Base-by-base conservation (phyloP, 2,888 invertebrate genomes). In the Congeria kusceri region DNA sequence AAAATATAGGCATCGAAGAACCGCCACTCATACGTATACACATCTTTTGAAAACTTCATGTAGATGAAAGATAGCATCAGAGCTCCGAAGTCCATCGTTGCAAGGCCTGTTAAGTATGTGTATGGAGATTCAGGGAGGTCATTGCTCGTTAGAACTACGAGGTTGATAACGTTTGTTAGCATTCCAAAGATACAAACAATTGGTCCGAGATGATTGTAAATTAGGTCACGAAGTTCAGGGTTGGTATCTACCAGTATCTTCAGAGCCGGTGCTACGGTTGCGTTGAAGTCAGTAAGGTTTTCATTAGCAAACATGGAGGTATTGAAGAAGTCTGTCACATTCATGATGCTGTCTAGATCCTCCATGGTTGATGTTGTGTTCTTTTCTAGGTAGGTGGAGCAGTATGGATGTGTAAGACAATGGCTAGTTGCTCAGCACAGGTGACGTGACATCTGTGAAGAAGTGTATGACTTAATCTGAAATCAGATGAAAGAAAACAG, bases 81-180 rank as follows among this genome's bases (percentile, higher is more conserved):
- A n/a, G 90, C 90, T 11, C 83, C 53, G 28, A 92, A 82, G 71
- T 92, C 92, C 0, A 90, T 86, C 13, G 88, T 80, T 0, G 92
- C 91, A 58, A 92, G 86, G n/a, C 89, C 91, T 3, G 89, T 89
- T 13, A 92, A 87, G 77, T 92, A 91, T 15, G 91, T 90, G 84
- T 92, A 92, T 0, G 92, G 92, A 3, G 92, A 92, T 71, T 91
- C 89, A 27, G 90, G 91, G 68, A 92, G 85, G 67, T 89, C 85
- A 25, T 86, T 86, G 53, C 90, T 88, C 20, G 90, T 88, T 18
- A 92, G 85, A 20, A 92, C 90, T 29, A 90, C 73, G 58, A 92
- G 79, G 78, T 92, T 92, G 3, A 92, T 79, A 20, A 90, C 74
- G 77, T 92, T 92, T 29, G 90, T 88, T 9, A 91, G 44, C 73